Base-by-base conservation (phyloP, 2,113 vertebrate species). In the Rhadina sibilatrix region DNA sequence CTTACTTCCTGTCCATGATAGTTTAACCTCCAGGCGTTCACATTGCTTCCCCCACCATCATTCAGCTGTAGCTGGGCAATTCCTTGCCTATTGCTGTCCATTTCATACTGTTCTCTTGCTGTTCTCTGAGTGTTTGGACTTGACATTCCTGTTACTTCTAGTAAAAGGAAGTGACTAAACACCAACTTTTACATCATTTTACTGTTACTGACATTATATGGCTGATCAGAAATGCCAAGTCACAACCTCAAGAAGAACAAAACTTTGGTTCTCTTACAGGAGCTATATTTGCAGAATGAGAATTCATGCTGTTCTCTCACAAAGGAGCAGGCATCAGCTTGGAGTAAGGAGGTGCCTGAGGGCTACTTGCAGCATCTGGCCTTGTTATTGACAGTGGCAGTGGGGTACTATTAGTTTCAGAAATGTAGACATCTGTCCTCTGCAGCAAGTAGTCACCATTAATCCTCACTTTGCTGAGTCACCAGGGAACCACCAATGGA, bases 1-100 rank as follows among this genome's bases (percentile, higher is more conserved):
- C 52, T 87, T 53, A 27, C 23, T 77, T 90, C 52, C 64, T 75
- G 44, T 31, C 28, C 30, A 5, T 60, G 47, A 5, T 25, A 30
- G 24, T 50, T 86, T 74, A 71, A 66, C 52, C 37, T 56, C 69
- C 37, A 31, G 23, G 38, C 64, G 57, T 24, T 75, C 44, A 19
- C 31, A 5, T 15, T 63, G 15, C 59, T 86, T 83, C 64, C 17
- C 17, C n/a, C 59, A 47, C 38, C 35, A 57, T 7, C 22, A 8
- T 1, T 0, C 0, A 78, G 52, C 71, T 66, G 37, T 15, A 60
- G 50, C 30, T 90, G 35, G 70, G 52, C 1, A 1, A 12, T 72
- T 90, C 61, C 37, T 76, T 87, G 57, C 33, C n/a, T 37, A 3
- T 7, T 76, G 31, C 46, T 65, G 35, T 42, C 30, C n/a, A 20